A percentile compares a stretch with the other conserved stretches of the same genome.
Evolutionary conservation across 2,113 vertebrate genomes (phyloP).

Genomic region (Ginglymostoma cirratum): DNA sequence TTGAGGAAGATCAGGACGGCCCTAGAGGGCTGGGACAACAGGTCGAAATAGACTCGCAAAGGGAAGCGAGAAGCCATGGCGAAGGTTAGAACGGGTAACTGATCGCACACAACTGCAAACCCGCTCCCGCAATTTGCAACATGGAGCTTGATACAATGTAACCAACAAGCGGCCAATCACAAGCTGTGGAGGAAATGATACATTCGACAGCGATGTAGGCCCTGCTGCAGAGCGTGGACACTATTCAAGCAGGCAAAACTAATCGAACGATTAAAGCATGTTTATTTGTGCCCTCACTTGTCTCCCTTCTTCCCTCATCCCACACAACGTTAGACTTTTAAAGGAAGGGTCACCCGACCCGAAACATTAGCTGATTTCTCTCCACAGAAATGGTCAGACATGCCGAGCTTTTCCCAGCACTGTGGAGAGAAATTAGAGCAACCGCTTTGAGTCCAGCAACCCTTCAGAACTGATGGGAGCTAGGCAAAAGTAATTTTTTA

Average conservation of each 20-base stretch:
- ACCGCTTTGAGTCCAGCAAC: too few relatives aligned
- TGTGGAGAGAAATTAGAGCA: too few relatives aligned
- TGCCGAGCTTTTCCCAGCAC: too few relatives aligned
- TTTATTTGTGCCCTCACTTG: not conserved
- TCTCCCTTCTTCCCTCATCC: not conserved
- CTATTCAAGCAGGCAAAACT: not conserved
- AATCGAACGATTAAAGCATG: not conserved
- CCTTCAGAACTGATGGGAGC: too few relatives aligned
- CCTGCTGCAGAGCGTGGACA: not conserved
- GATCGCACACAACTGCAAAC: not conserved
- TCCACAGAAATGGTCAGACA: too few relatives aligned
- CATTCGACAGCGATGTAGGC: not conserved
- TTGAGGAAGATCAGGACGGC: conserved; percentile 54
- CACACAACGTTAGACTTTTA: not conserved
- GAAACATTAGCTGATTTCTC: too few relatives aligned
- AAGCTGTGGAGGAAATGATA: not conserved
- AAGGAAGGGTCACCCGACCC: too few relatives aligned
- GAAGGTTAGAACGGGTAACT: not conserved
- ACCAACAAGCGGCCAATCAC: not conserved
- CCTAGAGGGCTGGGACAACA: conserved; percentile 61
- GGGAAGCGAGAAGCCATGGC: conserved; percentile 40
- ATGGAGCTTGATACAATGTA: not conserved
- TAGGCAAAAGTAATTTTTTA: too few relatives aligned
- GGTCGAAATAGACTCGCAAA: conserved; percentile 54
- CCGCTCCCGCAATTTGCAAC: not conserved